A percentile compares a stretch with the other conserved stretches of the same genome.
These are phyloP conservation scores for Drosophila basisetae DNA, from an alignment of 2,888 invertebrate species.

Conservation along the genomic window DNA sequence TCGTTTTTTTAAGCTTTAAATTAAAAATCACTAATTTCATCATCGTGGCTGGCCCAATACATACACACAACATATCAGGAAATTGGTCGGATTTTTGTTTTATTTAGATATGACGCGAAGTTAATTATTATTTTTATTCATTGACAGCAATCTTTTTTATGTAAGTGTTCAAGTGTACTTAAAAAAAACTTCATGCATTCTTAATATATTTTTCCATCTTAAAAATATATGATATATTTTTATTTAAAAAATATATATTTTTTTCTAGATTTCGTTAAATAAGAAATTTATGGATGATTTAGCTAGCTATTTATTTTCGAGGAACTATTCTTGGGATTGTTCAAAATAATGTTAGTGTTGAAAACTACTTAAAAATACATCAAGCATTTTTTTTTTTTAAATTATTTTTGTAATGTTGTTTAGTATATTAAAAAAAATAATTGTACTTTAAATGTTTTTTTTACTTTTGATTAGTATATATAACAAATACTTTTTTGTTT, in stretches of 20 bases:
- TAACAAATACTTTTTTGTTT: background rate
- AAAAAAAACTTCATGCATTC: background rate
- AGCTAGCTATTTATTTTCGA: background rate
- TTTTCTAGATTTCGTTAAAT: background rate
- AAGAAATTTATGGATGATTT: background rate
- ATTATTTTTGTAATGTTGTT: background rate
- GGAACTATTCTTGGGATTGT: background rate
- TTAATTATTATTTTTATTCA: background rate
- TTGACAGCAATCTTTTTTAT: background rate
- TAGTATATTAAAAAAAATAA: no score
- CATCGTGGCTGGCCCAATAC: background rate
- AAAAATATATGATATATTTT: background rate
- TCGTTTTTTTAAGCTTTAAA: background rate
- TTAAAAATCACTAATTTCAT: background rate
- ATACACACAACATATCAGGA: background rate
- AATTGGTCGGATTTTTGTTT: background rate
- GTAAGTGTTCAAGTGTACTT: background rate
- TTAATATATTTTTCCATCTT: background rate
- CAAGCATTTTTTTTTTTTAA: background rate
- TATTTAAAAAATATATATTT: background rate
- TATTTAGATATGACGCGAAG: background rate
- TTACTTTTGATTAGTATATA: background rate
- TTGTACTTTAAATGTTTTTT: background rate
- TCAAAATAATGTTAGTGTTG: background rate
- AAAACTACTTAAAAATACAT: background rate